Conservation (phyloP, 2,797 vertebrate genomes). For the Iguana delicatissima region DNA sequence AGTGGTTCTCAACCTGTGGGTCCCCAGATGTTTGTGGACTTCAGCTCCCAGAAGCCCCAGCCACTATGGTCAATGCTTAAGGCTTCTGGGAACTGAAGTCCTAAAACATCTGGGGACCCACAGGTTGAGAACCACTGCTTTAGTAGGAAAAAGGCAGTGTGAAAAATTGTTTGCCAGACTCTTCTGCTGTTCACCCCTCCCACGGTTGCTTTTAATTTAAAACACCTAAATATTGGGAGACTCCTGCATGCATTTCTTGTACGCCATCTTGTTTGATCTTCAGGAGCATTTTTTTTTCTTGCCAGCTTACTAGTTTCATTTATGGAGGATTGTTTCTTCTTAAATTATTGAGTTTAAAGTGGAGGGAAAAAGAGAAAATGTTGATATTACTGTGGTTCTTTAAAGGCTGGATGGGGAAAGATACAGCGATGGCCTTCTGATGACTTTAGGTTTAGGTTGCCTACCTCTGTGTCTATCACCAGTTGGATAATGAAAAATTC, state of each 20-base stretch:
- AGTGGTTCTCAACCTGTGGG: too few relatives aligned
- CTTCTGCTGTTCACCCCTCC: neutral
- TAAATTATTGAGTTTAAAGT: neutral
- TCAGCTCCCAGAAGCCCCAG: too few relatives aligned
- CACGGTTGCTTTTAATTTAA: neutral
- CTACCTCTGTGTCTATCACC: neutral
- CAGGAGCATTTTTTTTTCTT: neutral
- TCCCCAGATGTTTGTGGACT: too few relatives aligned
- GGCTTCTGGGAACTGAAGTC: too few relatives aligned
- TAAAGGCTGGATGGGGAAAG: neutral
- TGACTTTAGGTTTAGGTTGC: neutral
- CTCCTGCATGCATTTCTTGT: neutral
- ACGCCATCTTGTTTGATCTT: neutral
- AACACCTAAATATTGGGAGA: neutral
- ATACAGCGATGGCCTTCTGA: neutral
- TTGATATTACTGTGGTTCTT: neutral
- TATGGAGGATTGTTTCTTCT: neutral
- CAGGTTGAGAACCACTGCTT: too few relatives aligned
- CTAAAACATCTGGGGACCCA: too few relatives aligned
- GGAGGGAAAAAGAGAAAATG: neutral
- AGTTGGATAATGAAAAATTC: rapidly evolving
- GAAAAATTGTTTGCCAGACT: neutral
- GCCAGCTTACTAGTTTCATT: neutral
- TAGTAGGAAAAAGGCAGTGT: neutral
- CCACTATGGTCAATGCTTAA: too few relatives aligned